Conservation (phyloP, 2,113 vertebrate species). For the Sminthopsis crassicaudata region DNA sequence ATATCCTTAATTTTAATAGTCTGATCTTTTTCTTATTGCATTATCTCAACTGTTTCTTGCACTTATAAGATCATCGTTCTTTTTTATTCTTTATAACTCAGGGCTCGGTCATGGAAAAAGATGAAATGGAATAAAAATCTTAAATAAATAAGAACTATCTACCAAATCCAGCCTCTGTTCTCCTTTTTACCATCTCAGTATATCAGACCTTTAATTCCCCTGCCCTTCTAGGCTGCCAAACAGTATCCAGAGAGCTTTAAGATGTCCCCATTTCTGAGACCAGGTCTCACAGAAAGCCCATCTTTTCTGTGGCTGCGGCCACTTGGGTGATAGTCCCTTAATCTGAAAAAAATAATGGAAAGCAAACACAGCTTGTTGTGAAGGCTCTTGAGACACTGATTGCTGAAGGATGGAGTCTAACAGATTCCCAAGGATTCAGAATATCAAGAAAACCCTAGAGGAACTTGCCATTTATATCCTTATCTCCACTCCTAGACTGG, state of each 20-base stretch:
- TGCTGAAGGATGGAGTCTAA: slow-evolving; percentile 20
- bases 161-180: not conserved
- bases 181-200: not conserved
- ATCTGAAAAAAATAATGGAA: slow-evolving; percentile 39
- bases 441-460: slow-evolving; percentile 57
- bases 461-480: slow-evolving; percentile 59
- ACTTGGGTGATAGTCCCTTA: slow-evolving; percentile 34
- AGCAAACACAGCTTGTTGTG: slow-evolving; percentile 25
- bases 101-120: not conserved
- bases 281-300: slow-evolving; percentile 38
- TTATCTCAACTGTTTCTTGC: not conserved
- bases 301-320: slow-evolving; percentile 1
- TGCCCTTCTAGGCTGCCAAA: slow-evolving; percentile 6
- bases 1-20: not conserved
- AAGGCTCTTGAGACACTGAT: slow-evolving; percentile 32
- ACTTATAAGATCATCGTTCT: not conserved
- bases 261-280: slow-evolving; percentile 43
- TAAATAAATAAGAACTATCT: slow-evolving; percentile 50
- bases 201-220: slow-evolving; percentile 36
- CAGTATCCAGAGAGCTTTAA: slow-evolving; percentile 41
- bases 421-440: slow-evolving; percentile 62
- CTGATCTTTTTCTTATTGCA: slow-evolving; percentile 17
- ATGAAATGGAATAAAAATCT: not conserved
- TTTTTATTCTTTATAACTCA: slow-evolving; percentile 25
- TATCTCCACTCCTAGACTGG: slow-evolving; percentile 56